A percentile compares a stretch with the other conserved stretches of the same genome.
Conservation (phyloP, 1,140 invertebrate species). For the Trichoplusia ni region DNA sequence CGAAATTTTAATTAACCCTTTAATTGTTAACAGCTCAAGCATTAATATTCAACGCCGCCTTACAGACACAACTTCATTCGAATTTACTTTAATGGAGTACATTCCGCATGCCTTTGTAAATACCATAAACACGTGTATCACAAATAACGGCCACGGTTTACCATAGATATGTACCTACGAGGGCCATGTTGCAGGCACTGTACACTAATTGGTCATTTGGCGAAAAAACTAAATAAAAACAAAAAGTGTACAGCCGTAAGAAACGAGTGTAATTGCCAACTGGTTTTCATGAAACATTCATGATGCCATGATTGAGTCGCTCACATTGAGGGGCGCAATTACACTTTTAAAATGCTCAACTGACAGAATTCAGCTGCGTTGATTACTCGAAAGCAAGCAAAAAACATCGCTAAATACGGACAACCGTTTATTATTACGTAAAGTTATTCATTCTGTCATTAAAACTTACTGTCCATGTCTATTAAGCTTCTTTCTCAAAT, state of each 20-base stretch:
- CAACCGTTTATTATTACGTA: slow-evolving; percentile 10
- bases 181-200: slow-evolving; percentile 36
- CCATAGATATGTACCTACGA: slow-evolving; percentile 19
- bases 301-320: slow-evolving; percentile 56
- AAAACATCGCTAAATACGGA: slow-evolving; percentile 8
- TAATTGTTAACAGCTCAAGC: too few relatives aligned
- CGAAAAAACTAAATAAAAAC: slow-evolving; percentile 36
- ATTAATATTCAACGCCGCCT: neutral
- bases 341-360: slow-evolving; percentile 30
- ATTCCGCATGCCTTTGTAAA: neutral
- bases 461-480: neutral
- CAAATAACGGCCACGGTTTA: neutral
- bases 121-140: slow-evolving; percentile 5
- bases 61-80: neutral
- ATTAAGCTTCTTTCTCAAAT: neutral
- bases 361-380: slow-evolving; percentile 11
- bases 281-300: slow-evolving; percentile 59
- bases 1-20: too few relatives aligned
- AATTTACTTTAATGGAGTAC: slow-evolving; percentile 2
- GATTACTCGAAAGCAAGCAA: slow-evolving; percentile 16
- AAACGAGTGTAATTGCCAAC: slow-evolving; percentile 47
- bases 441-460: slow-evolving; percentile 11
- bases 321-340: slow-evolving; percentile 23
- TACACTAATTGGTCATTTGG: slow-evolving; percentile 47
- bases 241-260: slow-evolving; percentile 25